A percentile compares a stretch with the other conserved stretches of the same genome.
Conservation (phyloP, 2,113 vertebrate species). For the Pseudopipra pipra region DNA sequence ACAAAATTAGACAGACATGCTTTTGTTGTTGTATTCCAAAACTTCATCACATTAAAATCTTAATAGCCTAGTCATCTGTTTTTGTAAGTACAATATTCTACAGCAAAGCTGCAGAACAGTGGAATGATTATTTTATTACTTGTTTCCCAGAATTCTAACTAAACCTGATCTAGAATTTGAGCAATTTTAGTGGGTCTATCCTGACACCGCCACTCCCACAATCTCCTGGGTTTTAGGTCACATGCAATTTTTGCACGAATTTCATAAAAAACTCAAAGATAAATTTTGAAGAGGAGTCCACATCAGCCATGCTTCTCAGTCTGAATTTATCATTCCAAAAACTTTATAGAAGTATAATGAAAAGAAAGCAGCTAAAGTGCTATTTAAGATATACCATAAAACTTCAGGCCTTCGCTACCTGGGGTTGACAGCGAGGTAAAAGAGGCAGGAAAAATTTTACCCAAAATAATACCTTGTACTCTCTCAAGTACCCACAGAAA, state of each 20-base stretch:
- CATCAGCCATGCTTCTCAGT: neutral
- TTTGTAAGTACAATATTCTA: neutral
- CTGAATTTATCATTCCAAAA: neutral
- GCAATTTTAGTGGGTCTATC: neutral
- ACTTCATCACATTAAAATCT: neutral
- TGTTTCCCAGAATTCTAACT: neutral
- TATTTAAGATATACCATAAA: neutral
- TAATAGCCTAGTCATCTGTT: neutral
- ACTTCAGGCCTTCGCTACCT: neutral
- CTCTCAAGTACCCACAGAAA: neutral
- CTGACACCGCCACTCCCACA: rapidly evolving
- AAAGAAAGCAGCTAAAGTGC: neutral
- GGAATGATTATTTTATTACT: neutral
- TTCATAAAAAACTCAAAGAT: neutral
- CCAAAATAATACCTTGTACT: neutral
- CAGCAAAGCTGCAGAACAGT: neutral
- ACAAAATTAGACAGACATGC: neutral
- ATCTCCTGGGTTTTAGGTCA: neutral
- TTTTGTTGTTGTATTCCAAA: neutral
- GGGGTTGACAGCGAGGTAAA: neutral
- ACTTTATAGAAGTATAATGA: neutral
- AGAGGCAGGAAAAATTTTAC: neutral
- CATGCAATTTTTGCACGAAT: neutral
- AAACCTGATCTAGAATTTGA: neutral
- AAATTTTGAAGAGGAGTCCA: neutral